Evolutionary conservation across 2,797 vertebrate genomes (phyloP).

Genomic region (Botia almorhae): DNA sequence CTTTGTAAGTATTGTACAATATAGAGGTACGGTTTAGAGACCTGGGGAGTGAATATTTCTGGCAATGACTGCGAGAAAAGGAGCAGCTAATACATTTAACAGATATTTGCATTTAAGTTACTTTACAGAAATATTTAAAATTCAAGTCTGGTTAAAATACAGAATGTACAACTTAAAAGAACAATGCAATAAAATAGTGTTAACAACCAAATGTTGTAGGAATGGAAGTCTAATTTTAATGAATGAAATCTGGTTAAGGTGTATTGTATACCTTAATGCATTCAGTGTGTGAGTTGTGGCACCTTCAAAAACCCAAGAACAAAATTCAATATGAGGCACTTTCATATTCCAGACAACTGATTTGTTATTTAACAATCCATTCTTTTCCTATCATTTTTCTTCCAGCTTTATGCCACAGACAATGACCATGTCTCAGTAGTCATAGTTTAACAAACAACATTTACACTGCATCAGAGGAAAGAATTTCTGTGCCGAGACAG

Average conservation of each 20-base stretch:
- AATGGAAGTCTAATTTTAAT: constrained; percentile 80
- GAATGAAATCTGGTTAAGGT: constrained; percentile 75
- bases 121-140: constrained; percentile 98
- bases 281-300: constrained; percentile 79
- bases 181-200: constrained; percentile 73
- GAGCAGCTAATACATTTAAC: constrained; percentile 93
- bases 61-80: constrained; percentile 64
- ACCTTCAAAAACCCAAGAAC: constrained; percentile 84
- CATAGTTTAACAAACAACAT: constrained; percentile 62
- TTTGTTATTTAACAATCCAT: constrained; percentile 42
- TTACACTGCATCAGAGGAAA: constrained; percentile 81
- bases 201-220: constrained; percentile 92
- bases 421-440: constrained; percentile 53
- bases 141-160: constrained; percentile 97
- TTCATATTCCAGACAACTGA: constrained; percentile 79
- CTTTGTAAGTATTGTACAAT: no score
- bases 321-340: constrained; percentile 91
- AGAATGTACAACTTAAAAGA: constrained; percentile 62
- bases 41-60: no score
- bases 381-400: constrained; percentile 58
- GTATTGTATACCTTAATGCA: constrained; percentile 78
- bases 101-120: constrained; percentile 96
- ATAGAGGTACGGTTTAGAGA: no score
- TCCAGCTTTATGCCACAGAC: constrained; percentile 67
- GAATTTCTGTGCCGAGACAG: no score